Conservation (phyloP, 1,140 invertebrate genomes). For the Hyles vespertilio region DNA sequence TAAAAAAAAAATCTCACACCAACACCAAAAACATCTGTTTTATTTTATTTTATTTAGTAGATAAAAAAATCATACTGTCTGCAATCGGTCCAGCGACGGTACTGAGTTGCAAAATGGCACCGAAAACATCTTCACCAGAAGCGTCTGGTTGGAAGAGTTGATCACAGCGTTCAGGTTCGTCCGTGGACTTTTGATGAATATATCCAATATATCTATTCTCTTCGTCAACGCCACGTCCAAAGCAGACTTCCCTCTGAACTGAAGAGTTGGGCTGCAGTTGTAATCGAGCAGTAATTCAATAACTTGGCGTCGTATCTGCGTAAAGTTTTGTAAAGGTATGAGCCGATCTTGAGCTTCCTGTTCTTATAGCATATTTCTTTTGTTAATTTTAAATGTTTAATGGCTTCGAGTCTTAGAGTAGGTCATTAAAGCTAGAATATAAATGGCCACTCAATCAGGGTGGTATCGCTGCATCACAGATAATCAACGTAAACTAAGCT, state of each 20-base stretch:
- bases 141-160: constrained; percentile 48
- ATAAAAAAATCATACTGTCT: constrained; percentile 30
- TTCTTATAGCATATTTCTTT: background rate
- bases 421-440: no score
- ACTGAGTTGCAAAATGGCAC: constrained; percentile 39
- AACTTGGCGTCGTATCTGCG: constrained; percentile 43
- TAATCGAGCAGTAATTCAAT: constrained; percentile 45
- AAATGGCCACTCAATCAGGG: no score
- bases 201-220: constrained; percentile 35
- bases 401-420: no score
- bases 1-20: no score
- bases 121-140: constrained; percentile 55
- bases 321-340: no score
- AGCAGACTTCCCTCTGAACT: constrained; percentile 49
- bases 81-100: constrained; percentile 26
- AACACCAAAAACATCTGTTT: no score
- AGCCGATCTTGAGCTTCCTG: background rate
- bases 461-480: no score
- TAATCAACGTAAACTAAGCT: no score
- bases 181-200: constrained; percentile 41
- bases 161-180: constrained; percentile 49
- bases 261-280: constrained; percentile 35
- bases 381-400: no score
- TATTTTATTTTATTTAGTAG: background rate
- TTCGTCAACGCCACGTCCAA: constrained; percentile 46